phyloP scores from a whole-genome alignment of 2,888 invertebrate genomes.

The Eumacrocentrus americanus region DNA sequence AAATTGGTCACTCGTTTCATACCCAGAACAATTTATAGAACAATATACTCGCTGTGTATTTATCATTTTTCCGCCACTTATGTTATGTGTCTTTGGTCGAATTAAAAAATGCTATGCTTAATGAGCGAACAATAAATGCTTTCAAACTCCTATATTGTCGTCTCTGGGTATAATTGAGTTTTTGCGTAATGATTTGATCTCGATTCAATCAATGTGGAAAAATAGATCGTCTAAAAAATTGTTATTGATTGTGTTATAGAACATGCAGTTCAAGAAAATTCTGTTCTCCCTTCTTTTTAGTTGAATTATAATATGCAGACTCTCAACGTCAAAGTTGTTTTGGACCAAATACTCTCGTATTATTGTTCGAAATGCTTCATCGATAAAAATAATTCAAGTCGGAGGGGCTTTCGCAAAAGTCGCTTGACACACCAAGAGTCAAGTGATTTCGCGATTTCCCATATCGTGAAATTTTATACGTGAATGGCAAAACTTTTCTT shows the following conservation, averaged over 20 bases:
- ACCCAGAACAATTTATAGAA: constrained; percentile 1
- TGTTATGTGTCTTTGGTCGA: background rate
- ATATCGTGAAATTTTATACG: background rate
- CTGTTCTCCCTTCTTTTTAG: background rate
- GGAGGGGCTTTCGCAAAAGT: background rate
- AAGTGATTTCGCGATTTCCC: background rate
- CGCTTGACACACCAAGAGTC: background rate
- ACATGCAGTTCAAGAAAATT: background rate
- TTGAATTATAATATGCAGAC: background rate
- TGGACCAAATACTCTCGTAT: background rate
- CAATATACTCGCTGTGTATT: background rate
- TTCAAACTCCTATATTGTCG: background rate
- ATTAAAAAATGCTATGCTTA: background rate
- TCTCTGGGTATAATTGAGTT: constrained; percentile 8
- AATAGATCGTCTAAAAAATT: constrained; percentile 23
- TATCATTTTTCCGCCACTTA: no score
- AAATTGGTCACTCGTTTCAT: constrained; percentile 3
- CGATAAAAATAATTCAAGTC: background rate
- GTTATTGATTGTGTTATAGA: background rate
- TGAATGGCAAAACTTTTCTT: background rate
- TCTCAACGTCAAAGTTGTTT: background rate
- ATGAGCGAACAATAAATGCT: background rate
- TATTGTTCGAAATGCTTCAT: background rate
- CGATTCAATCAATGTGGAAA: constrained; percentile 18
- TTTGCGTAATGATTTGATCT: background rate